Percentiles rank a stretch among this genome's conserved stretches.
Evolutionary conservation across 2,797 vertebrate genomes (phyloP).

Genomic region (Gadopsis marmoratus): DNA sequence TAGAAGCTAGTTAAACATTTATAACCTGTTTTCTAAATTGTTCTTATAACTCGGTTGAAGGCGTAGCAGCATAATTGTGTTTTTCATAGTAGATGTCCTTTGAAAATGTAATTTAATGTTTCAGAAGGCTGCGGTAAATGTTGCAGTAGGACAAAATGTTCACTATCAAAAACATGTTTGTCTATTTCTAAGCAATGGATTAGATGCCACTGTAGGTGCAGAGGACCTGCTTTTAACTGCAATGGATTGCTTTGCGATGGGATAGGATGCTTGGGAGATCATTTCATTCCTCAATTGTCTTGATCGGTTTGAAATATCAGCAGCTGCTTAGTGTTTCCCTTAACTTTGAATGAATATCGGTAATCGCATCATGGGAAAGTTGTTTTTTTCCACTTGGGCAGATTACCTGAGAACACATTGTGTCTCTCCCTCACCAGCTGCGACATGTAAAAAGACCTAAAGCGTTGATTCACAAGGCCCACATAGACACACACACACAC

Average conservation of each 20-base stretch:
- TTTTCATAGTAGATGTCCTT: background rate
- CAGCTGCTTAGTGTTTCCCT: constrained; percentile 18
- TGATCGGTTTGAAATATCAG: constrained; percentile 37
- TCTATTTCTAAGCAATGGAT: constrained; percentile 22
- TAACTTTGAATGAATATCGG: constrained; percentile 27
- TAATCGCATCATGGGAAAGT: constrained; percentile 73
- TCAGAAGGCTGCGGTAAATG: background rate
- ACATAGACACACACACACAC: constrained; percentile 40
- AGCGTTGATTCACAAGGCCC: constrained; percentile 65
- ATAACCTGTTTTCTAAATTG: background rate
- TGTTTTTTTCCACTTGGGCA: constrained; percentile 64
- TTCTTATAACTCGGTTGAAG: background rate
- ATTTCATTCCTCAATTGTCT: constrained; percentile 14
- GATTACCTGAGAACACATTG: constrained; percentile 68
- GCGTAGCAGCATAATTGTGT: background rate
- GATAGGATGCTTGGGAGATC: background rate
- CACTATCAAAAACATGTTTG: constrained; percentile 10
- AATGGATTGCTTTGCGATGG: constrained; percentile 22
- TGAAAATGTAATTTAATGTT: background rate
- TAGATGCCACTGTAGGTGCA: constrained; percentile 23
- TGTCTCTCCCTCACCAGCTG: constrained; percentile 68
- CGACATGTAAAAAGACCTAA: constrained; percentile 74
- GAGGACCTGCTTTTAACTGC: constrained; percentile 14
- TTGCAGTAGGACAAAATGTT: constrained; percentile 2
- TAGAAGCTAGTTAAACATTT: background rate